Conservation (phyloP, 2,888 invertebrate species). For the Ectemnius lituratus region DNA sequence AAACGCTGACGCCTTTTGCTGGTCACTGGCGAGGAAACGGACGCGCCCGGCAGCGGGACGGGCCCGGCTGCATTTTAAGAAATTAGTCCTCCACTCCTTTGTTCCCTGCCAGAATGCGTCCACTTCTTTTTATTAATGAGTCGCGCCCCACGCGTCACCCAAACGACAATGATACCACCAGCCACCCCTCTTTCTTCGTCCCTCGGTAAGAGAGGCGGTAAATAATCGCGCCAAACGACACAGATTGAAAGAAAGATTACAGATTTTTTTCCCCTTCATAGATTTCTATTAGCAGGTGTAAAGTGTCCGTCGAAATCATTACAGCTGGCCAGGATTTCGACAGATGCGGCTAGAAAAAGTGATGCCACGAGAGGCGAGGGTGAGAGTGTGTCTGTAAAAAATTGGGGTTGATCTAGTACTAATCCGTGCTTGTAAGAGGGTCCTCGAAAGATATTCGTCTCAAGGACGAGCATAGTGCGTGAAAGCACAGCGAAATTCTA, state of each 20-base stretch:
- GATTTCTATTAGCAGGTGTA: not conserved
- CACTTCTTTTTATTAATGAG: constrained; percentile 32
- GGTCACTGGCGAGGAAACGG: constrained; percentile 71
- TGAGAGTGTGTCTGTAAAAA: constrained; percentile 49
- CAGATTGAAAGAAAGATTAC: too few species aligned
- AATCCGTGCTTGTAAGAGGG: constrained; percentile 54
- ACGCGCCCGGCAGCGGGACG: constrained; percentile 44
- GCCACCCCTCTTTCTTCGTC: too few species aligned
- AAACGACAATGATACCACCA: constrained; percentile 32
- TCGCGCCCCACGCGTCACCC: constrained; percentile 13
- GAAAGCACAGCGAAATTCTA: constrained; percentile 55
- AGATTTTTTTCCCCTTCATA: too few species aligned
- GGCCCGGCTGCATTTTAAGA: constrained; percentile 61
- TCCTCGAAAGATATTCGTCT: not conserved
- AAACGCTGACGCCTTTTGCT: constrained; percentile 62
- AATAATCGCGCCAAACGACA: too few species aligned
- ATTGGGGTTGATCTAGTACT: constrained; percentile 67
- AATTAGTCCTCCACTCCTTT: constrained; percentile 66
- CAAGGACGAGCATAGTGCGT: constrained; percentile 42
- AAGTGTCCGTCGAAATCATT: not conserved
- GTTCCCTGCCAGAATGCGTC: constrained; percentile 34
- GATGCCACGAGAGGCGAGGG: not conserved
- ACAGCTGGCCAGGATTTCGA: not conserved
- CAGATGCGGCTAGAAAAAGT: constrained; percentile 26
- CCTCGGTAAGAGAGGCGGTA: too few species aligned